Evolutionary conservation across 2,797 vertebrate genomes (phyloP), one percentile per base, ranked within the genome.

Genomic region (Tragelaphus eurycerus): DNA sequence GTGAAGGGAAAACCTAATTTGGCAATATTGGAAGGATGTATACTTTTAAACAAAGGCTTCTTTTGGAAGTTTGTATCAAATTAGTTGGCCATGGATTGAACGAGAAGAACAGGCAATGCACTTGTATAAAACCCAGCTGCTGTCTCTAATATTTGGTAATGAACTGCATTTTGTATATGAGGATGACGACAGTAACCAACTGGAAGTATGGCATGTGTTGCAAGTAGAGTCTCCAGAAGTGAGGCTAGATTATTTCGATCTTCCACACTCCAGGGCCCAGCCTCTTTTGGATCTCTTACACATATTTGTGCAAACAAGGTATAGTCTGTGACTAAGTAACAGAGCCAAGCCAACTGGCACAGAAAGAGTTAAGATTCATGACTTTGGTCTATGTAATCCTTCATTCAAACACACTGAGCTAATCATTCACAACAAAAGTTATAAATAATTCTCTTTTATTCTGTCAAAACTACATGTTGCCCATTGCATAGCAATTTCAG

Each of bases 101-200:
- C 71, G 95, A 96, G 57, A 94, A 85, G 84, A 96, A 97, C 48
- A 93, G 90, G 50, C 59, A 94, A 82, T 93, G 74, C 90, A 71
- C 25, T 97, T 97, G 86, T 85, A 90, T 93, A 78, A 96, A 96
- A 71, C 46, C 79, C 91, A 96, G 97, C 91, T 96, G 96, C 83
- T 95, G 57, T 95, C 79, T 96, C 92, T 96, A 95, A 95, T 97
- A 97, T 97, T 96, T 97, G 91, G 91, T 98, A 97, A 97, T 98
- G 87, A 97, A 95, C 93, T 97, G 84, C 86, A 96, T 97, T 97
- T 97, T 98, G 96, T 95, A 97, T 98, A 97, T 95, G 96, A 97
- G 89, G 59, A 97, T 98, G 96, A 96, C 9, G 17, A 95, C 67
- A 97, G 29, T 97, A 94, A 98, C 95, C 97, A 98, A 97, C 96